Conservation (phyloP, 2,797 vertebrate genomes). For the Chelmon rostratus region DNA sequence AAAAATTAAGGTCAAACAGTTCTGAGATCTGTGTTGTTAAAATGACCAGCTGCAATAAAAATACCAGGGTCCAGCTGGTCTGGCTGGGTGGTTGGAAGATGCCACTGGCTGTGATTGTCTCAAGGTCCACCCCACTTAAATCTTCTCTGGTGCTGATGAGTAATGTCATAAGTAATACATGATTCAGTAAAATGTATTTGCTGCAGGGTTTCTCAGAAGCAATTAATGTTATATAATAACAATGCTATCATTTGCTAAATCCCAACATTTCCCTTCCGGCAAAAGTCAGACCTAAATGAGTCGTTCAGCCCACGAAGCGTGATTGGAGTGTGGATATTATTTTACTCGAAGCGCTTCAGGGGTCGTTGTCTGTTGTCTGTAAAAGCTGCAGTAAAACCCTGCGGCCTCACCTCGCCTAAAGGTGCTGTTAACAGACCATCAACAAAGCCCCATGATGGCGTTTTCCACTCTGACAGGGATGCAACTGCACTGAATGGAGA, state of each 20-base stretch:
- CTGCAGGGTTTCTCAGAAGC: not conserved
- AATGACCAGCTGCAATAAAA: too few species aligned
- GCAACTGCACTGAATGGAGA: not conserved
- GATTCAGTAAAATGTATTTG: not conserved
- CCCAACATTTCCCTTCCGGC: not conserved
- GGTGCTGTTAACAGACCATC: constrained; percentile 22
- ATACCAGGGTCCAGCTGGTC: too few species aligned
- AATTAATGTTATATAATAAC: constrained; percentile 4
- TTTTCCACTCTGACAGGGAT: not conserved
- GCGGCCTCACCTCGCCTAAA: constrained; percentile 7
- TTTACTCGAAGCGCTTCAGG: not conserved
- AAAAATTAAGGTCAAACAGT: too few species aligned
- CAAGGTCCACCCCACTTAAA: too few species aligned
- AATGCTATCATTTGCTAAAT: not conserved
- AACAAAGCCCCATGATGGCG: not conserved
- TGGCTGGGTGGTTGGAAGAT: too few species aligned
- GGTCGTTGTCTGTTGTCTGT: constrained; percentile 10
- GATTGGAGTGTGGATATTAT: not conserved
- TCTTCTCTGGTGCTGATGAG: too few species aligned
- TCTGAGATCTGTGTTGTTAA: too few species aligned
- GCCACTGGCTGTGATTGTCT: too few species aligned
- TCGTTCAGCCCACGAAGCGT: not conserved
- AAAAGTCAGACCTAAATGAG: not conserved
- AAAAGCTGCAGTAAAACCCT: constrained; percentile 30
- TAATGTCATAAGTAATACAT: too few species aligned